Evolutionary conservation across 2,888 invertebrate species (phyloP).

Genomic region (Kuschelorhynchus macadamiae): DNA sequence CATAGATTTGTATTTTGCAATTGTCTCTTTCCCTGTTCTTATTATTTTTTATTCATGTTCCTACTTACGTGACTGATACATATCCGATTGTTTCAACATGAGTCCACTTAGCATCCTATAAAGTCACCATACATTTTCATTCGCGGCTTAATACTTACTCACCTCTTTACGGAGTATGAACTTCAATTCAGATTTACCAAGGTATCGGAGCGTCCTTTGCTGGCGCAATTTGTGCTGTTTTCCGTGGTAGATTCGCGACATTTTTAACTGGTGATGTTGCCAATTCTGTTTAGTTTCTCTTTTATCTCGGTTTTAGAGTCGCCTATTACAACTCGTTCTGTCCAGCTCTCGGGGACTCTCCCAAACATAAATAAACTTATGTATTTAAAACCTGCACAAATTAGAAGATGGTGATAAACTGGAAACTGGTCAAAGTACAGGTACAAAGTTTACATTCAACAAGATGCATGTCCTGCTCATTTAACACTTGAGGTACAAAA

Average conservation of each 20-base stretch:
- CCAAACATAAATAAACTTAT: too few species aligned
- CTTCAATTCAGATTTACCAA: slow-evolving; percentile 67
- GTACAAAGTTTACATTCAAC: too few species aligned
- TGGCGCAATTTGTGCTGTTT: slow-evolving; percentile 59
- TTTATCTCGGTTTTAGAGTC: slow-evolving; percentile 59
- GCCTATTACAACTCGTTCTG: slow-evolving; percentile 54
- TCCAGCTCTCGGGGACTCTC: slow-evolving; percentile 56
- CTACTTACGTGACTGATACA: too few species aligned
- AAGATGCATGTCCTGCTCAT: too few species aligned
- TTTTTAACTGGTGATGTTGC: slow-evolving; percentile 67
- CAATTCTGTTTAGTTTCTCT: slow-evolving; percentile 62
- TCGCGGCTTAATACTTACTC: slow-evolving; percentile 56
- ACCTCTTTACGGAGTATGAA: slow-evolving; percentile 60
- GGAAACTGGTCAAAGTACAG: too few species aligned
- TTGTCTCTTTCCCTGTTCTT: too few species aligned
- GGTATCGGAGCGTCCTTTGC: slow-evolving; percentile 61
- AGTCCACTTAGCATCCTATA: slow-evolving; percentile 63
- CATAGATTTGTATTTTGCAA: too few species aligned
- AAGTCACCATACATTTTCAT: slow-evolving; percentile 68
- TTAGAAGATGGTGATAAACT: too few species aligned
- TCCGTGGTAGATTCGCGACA: slow-evolving; percentile 62
- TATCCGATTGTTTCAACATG: too few species aligned
- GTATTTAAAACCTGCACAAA: too few species aligned
- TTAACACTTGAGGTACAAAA: too few species aligned
- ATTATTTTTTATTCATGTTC: too few species aligned